phyloP scores from a whole-genome alignment of 2,113 vertebrate species.

The Peromyscus leucopus region DNA sequence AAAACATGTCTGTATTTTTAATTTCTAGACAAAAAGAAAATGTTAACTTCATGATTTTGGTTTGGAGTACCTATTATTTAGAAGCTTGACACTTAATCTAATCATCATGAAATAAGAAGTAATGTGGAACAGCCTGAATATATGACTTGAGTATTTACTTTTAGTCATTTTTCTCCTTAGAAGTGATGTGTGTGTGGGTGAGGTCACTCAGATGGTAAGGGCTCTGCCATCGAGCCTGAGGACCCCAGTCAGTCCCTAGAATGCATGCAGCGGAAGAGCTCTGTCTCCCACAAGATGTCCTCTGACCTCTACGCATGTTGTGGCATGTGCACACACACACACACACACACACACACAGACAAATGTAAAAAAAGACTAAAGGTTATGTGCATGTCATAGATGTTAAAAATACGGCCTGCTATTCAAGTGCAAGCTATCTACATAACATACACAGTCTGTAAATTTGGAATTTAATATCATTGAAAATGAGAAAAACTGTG shows the following conservation, averaged over 20 bases:
- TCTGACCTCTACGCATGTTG: neutral
- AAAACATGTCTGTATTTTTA: constrained; percentile 18
- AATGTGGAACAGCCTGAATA: neutral
- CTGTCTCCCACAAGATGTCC: neutral
- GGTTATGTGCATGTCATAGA: neutral
- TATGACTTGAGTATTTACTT: neutral
- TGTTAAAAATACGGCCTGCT: neutral
- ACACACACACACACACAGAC: neutral
- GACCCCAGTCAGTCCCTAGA: neutral
- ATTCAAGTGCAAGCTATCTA: neutral
- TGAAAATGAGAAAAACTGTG: neutral
- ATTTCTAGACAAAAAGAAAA: neutral
- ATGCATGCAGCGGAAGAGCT: neutral
- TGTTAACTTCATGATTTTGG: neutral
- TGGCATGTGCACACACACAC: neutral
- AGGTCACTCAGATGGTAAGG: neutral
- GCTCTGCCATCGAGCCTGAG: too few relatives aligned
- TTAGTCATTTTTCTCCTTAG: constrained; percentile 5
- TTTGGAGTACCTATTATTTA: neutral
- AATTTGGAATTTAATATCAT: neutral
- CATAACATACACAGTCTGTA: neutral
- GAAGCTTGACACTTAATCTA: constrained; percentile 57
- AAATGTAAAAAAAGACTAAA: neutral
- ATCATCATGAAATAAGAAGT: constrained; percentile 43
- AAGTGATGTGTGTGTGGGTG: neutral